Evolutionary conservation across 2,113 vertebrate genomes (phyloP).

Genomic region (Sitta europaea): DNA sequence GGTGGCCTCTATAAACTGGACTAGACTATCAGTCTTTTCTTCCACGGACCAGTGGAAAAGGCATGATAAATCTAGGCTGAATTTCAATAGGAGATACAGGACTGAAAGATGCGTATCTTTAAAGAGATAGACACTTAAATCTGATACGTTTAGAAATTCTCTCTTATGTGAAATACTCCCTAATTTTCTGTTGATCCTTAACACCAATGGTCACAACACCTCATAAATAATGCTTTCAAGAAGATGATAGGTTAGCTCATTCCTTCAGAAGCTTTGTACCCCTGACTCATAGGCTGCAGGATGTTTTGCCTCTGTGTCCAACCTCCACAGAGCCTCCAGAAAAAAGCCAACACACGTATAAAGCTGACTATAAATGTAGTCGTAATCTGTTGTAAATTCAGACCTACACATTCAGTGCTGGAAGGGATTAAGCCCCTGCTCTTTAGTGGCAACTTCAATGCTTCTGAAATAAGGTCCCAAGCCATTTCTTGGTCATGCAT

Average conservation of each 20-base stretch:
- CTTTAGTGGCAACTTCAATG: neutral
- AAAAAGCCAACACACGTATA: neutral
- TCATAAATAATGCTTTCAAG: constrained; percentile 21
- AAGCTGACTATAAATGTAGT: neutral
- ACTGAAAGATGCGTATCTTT: neutral
- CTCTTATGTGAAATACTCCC: neutral
- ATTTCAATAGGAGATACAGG: neutral
- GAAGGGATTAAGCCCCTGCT: neutral
- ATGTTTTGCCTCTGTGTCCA: neutral
- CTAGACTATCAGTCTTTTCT: constrained; percentile 43
- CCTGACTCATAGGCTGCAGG: neutral
- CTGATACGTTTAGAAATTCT: constrained; percentile 29
- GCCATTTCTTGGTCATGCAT: neutral
- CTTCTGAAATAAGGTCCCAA: neutral
- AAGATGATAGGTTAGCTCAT: neutral
- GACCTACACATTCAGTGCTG: neutral
- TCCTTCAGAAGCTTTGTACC: neutral
- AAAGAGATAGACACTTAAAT: constrained; percentile 27
- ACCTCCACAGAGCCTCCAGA: neutral
- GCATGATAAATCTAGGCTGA: constrained; percentile 35
- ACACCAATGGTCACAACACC: neutral
- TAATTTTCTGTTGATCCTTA: constrained; percentile 28
- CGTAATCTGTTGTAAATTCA: neutral
- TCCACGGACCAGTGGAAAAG: constrained; percentile 18
- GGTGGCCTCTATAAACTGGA: constrained; percentile 37